A percentile compares a stretch with the other conserved stretches of the same genome.
Conservation (phyloP, 1,140 invertebrate genomes). For the Thaumetopoea pityocampa region DNA sequence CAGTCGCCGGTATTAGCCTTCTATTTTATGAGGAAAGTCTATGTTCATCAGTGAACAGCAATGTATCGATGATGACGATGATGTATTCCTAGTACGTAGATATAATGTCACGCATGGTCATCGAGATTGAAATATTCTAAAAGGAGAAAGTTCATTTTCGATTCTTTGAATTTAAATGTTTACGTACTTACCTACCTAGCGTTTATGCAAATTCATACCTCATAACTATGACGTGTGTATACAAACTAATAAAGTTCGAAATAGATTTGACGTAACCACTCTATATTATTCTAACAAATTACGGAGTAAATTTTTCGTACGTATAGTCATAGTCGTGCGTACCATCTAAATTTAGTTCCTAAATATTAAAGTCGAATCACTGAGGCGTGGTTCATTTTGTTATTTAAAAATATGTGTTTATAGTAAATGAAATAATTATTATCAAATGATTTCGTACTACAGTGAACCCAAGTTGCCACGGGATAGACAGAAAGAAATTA, state of each 20-base stretch:
- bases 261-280: slow-evolving; percentile 46
- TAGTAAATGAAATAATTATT: not conserved
- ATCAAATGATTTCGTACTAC: slow-evolving; percentile 28
- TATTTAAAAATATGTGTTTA: slow-evolving; percentile 1
- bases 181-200: not conserved
- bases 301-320: slow-evolving; percentile 25
- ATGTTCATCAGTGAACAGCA: too few relatives aligned
- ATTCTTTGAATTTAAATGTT: not conserved
- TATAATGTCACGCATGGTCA: too few relatives aligned
- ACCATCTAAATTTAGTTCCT: slow-evolving; percentile 14
- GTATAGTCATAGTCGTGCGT: not conserved
- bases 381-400: slow-evolving; percentile 18
- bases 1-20: too few relatives aligned
- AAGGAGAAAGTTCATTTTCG: too few relatives aligned
- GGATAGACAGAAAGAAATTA: slow-evolving; percentile 29
- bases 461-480: slow-evolving; percentile 31
- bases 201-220: slow-evolving; percentile 3
- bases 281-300: slow-evolving; percentile 29
- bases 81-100: too few relatives aligned
- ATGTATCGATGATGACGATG: too few relatives aligned
- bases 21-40: too few relatives aligned
- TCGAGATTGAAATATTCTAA: too few relatives aligned
- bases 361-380: slow-evolving; percentile 6
- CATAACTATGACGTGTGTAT: not conserved
- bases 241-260: slow-evolving; percentile 32